Evolutionary conservation across 2,888 invertebrate genomes (phyloP).

Genomic region (Pemphredon lugubris): DNA sequence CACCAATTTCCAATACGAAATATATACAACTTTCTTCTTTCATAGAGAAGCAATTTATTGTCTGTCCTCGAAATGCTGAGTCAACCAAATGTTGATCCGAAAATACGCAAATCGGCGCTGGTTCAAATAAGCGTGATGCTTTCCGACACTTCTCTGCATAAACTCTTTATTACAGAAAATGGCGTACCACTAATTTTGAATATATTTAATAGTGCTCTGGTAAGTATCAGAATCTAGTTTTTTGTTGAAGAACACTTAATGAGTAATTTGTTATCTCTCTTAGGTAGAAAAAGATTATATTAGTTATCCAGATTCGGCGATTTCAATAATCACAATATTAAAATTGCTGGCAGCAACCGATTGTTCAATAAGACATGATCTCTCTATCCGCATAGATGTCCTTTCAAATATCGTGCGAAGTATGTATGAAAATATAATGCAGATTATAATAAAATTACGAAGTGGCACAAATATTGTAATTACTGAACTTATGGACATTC

Average conservation of each 20-base stretch:
- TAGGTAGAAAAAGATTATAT: conserved; percentile 80
- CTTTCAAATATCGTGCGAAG: conserved; percentile 82
- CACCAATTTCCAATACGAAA: not conserved
- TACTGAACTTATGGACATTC: conserved; percentile 65
- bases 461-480: conserved; percentile 6
- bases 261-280: conserved; percentile 37
- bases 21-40: conserved; percentile 38
- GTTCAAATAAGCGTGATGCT: conserved; percentile 87
- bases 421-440: conserved; percentile 61
- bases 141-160: conserved; percentile 85
- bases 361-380: conserved; percentile 83
- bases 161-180: conserved; percentile 83
- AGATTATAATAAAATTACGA: not conserved
- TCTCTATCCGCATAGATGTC: conserved; percentile 82
- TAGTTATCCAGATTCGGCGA: conserved; percentile 83
- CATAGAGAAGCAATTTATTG: conserved; percentile 81
- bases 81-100: conserved; percentile 83
- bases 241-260: not conserved
- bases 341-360: conserved; percentile 83
- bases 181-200: conserved; percentile 83
- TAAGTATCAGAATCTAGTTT: conserved; percentile 51
- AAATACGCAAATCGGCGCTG: conserved; percentile 86
- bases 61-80: conserved; percentile 75
- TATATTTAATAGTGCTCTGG: conserved; percentile 81
- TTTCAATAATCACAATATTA: conserved; percentile 81